These are phyloP conservation scores for Odocoileus virginianus DNA, from an alignment of 2,113 vertebrate genomes.

Conservation along the genomic window DNA sequence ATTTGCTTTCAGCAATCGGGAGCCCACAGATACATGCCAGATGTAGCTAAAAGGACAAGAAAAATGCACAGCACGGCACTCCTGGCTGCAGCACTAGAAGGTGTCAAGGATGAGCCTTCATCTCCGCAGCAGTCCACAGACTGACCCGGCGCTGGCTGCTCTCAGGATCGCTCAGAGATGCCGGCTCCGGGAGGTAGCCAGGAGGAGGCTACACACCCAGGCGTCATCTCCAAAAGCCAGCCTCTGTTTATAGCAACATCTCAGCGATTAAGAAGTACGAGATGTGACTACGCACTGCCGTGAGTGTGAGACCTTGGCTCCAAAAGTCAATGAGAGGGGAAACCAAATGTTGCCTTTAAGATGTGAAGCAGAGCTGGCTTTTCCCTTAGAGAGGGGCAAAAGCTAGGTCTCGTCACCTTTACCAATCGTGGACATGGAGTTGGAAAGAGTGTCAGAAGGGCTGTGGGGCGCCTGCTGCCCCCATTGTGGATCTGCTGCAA, in stretches of 20 bases:
- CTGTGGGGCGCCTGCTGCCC: fast-evolving
- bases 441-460: neutral
- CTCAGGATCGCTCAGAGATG: neutral
- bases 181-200: neutral
- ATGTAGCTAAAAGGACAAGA: fast-evolving
- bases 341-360: neutral
- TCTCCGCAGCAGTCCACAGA: neutral
- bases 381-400: neutral
- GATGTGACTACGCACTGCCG: fast-evolving
- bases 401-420: neutral
- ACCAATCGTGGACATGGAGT: fast-evolving
- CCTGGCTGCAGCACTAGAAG: neutral
- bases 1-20: neutral
- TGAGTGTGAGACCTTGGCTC: fast-evolving
- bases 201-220: neutral
- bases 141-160: neutral
- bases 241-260: too few relatives aligned
- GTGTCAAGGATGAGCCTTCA: fast-evolving
- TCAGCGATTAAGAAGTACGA: neutral
- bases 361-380: neutral
- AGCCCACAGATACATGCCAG: neutral
- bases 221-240: neutral
- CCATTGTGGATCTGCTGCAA: neutral
- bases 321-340: neutral
- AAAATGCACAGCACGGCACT: fast-evolving